Conservation (phyloP, 2,888 invertebrate genomes). For the Hemithea aestivaria region DNA sequence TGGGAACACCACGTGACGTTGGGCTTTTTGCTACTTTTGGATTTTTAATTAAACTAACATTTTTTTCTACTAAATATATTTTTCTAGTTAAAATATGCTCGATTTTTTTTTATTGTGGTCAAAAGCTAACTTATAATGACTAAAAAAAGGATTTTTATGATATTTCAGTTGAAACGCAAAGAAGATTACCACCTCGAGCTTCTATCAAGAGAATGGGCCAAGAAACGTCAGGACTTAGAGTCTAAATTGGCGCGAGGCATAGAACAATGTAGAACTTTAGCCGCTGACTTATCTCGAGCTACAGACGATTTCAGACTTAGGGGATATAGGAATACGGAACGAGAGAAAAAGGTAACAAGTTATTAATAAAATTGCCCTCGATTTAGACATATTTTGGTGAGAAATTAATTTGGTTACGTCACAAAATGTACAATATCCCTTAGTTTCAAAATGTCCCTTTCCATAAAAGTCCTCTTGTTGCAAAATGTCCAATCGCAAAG, state of each 20-base stretch:
- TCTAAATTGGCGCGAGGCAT: conserved; percentile 77
- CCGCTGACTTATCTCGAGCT: conserved; percentile 79
- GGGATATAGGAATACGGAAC: conserved; percentile 71
- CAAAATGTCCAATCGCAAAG: no score
- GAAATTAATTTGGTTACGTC: no score
- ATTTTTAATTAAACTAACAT: no score
- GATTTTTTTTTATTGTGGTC: conserved; percentile 22
- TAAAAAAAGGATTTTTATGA: no score
- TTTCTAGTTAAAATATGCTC: no score
- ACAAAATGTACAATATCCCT: no score
- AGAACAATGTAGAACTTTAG: conserved; percentile 80
- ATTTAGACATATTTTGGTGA: no score
- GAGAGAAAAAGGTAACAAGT: conserved; percentile 73
- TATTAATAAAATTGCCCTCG: no score
- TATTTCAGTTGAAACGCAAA: conserved; percentile 79
- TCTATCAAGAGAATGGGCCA: conserved; percentile 79
- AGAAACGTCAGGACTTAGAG: conserved; percentile 76
- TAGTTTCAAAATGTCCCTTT: no score
- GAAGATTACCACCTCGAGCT: conserved; percentile 76
- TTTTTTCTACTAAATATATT: no score
- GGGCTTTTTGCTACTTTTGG: conserved; percentile 34
- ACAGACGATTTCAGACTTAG: conserved; percentile 76
- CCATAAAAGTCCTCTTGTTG: no score
- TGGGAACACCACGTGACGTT: conserved; percentile 51
- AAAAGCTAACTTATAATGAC: no score